These are phyloP conservation scores for Augochlora pura DNA, from an alignment of 1,140 invertebrate genomes.

Conservation along the genomic window DNA sequence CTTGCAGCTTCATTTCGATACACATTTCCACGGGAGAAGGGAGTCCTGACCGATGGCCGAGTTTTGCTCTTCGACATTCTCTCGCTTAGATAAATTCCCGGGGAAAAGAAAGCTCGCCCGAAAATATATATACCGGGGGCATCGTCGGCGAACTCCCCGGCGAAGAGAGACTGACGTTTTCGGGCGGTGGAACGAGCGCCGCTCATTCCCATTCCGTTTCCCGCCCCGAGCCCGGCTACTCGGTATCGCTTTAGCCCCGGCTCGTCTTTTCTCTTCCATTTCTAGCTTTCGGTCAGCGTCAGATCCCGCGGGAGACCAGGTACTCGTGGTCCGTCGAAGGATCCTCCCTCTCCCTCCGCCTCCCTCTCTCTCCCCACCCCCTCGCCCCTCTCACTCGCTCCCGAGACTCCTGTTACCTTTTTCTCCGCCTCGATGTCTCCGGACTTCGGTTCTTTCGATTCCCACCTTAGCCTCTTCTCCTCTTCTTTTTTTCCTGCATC, in stretches of 20 bases:
- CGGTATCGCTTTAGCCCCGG: conserved; percentile 60
- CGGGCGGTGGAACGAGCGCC: conserved; percentile 12
- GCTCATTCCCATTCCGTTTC: conserved; percentile 45
- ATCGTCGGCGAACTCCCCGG: not conserved
- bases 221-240: conserved; percentile 14
- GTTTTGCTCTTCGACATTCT: not conserved
- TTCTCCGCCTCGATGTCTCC: conserved; percentile 46
- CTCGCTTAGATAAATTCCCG: not conserved
- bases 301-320: conserved; percentile 63
- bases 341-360: conserved; percentile 11
- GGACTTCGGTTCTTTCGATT: conserved; percentile 19
- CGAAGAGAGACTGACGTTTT: conserved; percentile 37
- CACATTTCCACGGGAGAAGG: not conserved
- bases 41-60: not conserved
- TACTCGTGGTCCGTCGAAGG: conserved; percentile 56
- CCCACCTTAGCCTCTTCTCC: not conserved
- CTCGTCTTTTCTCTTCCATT: conserved; percentile 58
- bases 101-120: conserved; percentile 6
- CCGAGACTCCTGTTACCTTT: conserved; percentile 10
- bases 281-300: conserved; percentile 59
- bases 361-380: too few species aligned
- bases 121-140: conserved; percentile 20
- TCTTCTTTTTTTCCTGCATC: too few species aligned
- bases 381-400: too few species aligned
- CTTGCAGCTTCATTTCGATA: conserved; percentile 7